phyloP scores from a whole-genome alignment of 2,113 vertebrate genomes.

The Saiga tatarica region DNA sequence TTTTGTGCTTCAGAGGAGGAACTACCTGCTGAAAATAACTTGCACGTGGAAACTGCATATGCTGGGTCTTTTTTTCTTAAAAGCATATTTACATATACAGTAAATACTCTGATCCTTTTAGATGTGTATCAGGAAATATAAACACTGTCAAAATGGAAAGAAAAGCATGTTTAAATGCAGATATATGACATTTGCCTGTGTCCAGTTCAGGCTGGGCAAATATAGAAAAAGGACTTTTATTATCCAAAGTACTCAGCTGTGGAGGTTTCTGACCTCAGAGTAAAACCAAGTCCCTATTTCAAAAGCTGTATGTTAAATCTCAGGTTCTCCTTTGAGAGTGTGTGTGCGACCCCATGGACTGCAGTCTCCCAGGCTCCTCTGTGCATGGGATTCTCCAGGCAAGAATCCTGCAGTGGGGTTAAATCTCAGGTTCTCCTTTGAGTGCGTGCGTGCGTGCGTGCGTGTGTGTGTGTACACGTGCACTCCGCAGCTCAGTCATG shows the following conservation, averaged over 20 bases:
- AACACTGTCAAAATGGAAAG: neutral
- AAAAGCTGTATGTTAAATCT: neutral
- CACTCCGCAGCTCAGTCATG: neutral
- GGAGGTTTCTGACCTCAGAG: conserved; percentile 42
- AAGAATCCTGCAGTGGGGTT: too few species aligned
- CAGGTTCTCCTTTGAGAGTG: neutral
- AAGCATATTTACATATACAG: conserved; percentile 16
- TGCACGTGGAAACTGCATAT: neutral
- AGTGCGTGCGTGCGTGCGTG: neutral
- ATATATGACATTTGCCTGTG: neutral
- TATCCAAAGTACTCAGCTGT: conserved; percentile 41
- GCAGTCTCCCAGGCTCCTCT: too few species aligned
- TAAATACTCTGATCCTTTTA: conserved; percentile 16
- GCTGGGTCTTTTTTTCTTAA: conserved; percentile 19
- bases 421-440: neutral
- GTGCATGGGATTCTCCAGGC: too few species aligned
- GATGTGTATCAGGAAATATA: conserved; percentile 26
- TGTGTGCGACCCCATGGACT: too few species aligned
- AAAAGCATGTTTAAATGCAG: conserved; percentile 15
- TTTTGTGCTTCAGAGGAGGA: conserved; percentile 45
- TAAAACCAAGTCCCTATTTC: conserved; percentile 36
- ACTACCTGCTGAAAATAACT: conserved; percentile 42
- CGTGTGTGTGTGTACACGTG: too few species aligned
- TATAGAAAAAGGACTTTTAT: conserved; percentile 28
- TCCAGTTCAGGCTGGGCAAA: neutral